Evolutionary conservation across 2,888 invertebrate species (phyloP).

Genomic region (Aspidiotus destructor): DNA sequence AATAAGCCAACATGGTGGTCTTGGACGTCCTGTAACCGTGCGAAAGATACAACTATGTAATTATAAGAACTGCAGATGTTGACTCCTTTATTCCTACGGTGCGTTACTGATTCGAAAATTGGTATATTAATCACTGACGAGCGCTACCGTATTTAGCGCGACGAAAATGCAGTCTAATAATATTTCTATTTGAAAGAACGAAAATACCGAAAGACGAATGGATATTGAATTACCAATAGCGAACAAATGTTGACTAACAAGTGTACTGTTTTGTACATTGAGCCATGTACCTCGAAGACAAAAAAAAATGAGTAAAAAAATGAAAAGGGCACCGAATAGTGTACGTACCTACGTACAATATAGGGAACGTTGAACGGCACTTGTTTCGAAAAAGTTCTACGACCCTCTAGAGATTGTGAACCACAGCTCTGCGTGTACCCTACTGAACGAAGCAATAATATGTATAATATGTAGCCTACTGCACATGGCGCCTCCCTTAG

Average conservation of each 20-base stretch:
- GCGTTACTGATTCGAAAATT: neutral
- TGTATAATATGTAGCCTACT: conserved; percentile 12
- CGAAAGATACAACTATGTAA: too few species aligned
- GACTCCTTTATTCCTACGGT: too few species aligned
- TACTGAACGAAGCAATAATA: conserved; percentile 7
- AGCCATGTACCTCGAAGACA: neutral
- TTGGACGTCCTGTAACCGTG: too few species aligned
- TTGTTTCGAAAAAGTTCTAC: conserved; percentile 28
- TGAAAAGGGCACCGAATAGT: neutral
- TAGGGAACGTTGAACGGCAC: conserved; percentile 8
- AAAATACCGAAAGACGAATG: conserved; percentile 21
- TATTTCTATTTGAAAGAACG: conserved; percentile 1
- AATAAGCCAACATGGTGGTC: too few species aligned
- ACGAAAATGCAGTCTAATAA: neutral
- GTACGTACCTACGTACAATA: neutral
- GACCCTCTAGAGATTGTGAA: conserved; percentile 29
- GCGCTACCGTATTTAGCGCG: neutral
- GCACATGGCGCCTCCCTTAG: conserved; percentile 31
- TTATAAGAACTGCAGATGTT: too few species aligned
- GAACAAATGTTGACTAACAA: conserved; percentile 26
- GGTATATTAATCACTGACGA: neutral
- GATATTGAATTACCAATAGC: conserved; percentile 29
- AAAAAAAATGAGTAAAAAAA: neutral
- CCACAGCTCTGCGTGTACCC: conserved; percentile 25
- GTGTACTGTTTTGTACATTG: conserved; percentile 24